A percentile compares a stretch with the other conserved stretches of the same genome.
Conservation (phyloP, 2,888 invertebrate genomes). For the Calameuta pallipes region DNA sequence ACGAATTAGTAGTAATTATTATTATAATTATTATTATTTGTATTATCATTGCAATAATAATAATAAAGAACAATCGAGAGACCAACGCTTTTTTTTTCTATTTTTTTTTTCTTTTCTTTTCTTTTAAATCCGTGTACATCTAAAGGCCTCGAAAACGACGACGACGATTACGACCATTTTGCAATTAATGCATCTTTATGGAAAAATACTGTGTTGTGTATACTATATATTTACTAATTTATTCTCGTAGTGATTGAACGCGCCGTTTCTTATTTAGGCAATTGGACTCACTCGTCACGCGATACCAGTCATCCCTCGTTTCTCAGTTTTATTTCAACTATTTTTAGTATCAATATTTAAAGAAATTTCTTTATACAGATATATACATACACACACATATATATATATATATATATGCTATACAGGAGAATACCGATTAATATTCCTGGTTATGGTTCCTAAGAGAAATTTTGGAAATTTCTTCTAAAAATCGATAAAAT, state of each 20-base stretch:
- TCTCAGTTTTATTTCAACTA: neutral
- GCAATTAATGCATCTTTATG: conserved; percentile 28
- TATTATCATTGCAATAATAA: neutral
- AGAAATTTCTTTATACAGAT: neutral
- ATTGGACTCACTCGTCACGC: neutral
- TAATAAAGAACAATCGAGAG: neutral
- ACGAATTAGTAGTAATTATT: neutral
- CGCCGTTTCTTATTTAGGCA: neutral
- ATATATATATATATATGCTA: neutral
- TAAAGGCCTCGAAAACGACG: neutral
- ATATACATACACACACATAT: neutral
- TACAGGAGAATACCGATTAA: too few species aligned
- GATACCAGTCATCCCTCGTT: neutral
- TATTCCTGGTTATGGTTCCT: too few species aligned
- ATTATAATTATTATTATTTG: neutral
- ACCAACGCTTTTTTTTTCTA: neutral
- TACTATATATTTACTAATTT: neutral
- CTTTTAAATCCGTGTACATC: neutral
- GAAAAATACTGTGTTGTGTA: conserved; percentile 35
- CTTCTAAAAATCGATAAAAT: neutral
- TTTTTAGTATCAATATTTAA: neutral
- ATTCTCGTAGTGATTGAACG: conserved; percentile 20
- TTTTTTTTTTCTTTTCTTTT: neutral
- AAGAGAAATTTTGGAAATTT: neutral
- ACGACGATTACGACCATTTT: neutral